Conservation (phyloP, 2,888 invertebrate genomes). For the Molorchus minor region DNA sequence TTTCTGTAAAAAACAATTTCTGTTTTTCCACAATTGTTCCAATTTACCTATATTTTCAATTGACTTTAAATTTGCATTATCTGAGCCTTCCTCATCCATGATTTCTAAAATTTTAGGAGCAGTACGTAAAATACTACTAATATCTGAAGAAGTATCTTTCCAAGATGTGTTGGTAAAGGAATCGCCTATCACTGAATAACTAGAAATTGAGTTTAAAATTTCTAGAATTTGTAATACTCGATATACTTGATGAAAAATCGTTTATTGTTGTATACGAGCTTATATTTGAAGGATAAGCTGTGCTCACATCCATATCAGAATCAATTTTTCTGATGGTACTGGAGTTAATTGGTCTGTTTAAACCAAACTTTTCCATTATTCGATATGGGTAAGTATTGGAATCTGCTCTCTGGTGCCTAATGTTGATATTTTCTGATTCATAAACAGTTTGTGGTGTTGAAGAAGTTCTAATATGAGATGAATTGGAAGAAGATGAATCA, state of each 20-base stretch:
- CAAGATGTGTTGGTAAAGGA: constrained; percentile 67
- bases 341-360: constrained; percentile 40
- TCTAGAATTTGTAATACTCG: constrained; percentile 64
- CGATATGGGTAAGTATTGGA: constrained; percentile 62
- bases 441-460: constrained; percentile 73
- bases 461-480: constrained; percentile 57
- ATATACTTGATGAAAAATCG: constrained; percentile 67
- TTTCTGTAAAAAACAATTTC: not conserved
- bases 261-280: constrained; percentile 68
- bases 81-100: not conserved
- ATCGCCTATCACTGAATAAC: constrained; percentile 62
- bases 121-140: constrained; percentile 64
- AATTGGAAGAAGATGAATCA: constrained; percentile 51
- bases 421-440: constrained; percentile 69
- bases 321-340: constrained; percentile 48
- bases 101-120: constrained; percentile 64
- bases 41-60: not conserved
- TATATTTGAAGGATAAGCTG: constrained; percentile 70
- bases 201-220: constrained; percentile 65
- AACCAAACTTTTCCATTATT: constrained; percentile 41
- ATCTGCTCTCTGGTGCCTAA: constrained; percentile 68
- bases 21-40: not conserved
- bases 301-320: constrained; percentile 63
- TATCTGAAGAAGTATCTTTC: constrained; percentile 70
- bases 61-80: not conserved